Evolutionary conservation across 2,888 invertebrate species (phyloP).

Genomic region (Chrysotoxum bicinctum): DNA sequence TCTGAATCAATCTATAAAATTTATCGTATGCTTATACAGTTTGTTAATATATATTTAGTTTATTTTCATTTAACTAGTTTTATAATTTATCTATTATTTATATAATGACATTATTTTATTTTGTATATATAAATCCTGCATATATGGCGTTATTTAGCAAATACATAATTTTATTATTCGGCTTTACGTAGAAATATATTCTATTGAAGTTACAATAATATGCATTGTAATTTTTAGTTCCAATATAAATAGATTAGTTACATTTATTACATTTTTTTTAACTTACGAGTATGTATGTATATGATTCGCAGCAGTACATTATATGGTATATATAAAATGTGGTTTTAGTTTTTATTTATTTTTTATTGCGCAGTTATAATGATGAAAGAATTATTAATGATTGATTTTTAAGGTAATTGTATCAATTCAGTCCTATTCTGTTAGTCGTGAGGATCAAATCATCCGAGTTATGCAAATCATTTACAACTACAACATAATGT

Average conservation of each 20-base stretch:
- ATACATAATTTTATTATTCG: constrained; percentile 51
- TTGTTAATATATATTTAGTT: constrained; percentile 37
- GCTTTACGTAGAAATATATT: constrained; percentile 65
- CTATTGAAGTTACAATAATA: constrained; percentile 50
- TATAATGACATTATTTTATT: constrained; percentile 53
- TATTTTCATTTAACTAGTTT: constrained; percentile 65
- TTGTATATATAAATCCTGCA: constrained; percentile 54
- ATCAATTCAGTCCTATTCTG: not conserved
- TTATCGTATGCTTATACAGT: constrained; percentile 48
- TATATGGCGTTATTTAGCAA: constrained; percentile 51
- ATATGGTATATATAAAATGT: constrained; percentile 59
- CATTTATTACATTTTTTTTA: constrained; percentile 60
- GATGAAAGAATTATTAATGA: constrained; percentile 51
- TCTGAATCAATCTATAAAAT: constrained; percentile 60
- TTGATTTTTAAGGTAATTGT: constrained; percentile 29
- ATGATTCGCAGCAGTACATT: constrained; percentile 63
- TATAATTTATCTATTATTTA: constrained; percentile 67
- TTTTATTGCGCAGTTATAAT: constrained; percentile 31
- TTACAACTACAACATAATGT: not conserved
- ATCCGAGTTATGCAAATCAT: not conserved
- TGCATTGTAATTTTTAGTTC: constrained; percentile 57
- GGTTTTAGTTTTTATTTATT: constrained; percentile 23
- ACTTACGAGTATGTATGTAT: constrained; percentile 10
- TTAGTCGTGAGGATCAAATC: not conserved
- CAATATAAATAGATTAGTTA: constrained; percentile 69